Conservation (phyloP, 2,113 vertebrate genomes). For the Halcyon senegalensis region DNA sequence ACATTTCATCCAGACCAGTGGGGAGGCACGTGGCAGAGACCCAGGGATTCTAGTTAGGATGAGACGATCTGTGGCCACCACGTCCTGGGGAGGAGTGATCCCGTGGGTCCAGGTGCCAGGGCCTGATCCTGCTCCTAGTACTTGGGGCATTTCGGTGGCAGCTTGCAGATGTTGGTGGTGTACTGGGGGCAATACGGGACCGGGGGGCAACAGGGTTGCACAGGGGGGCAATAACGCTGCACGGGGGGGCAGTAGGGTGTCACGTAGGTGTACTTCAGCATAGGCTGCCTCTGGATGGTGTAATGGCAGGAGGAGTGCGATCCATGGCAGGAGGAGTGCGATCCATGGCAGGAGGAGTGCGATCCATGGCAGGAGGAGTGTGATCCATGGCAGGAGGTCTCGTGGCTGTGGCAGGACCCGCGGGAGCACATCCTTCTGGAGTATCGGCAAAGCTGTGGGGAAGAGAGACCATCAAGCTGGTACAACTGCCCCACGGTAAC, state of each 20-base stretch:
- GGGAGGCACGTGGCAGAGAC: not conserved
- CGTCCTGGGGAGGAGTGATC: not conserved
- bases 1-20: not conserved
- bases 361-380: not conserved
- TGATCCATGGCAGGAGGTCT: not conserved
- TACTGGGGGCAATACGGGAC: not conserved
- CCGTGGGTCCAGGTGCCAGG: accelerated
- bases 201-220: not conserved
- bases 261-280: not conserved
- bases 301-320: slow-evolving; percentile 10
- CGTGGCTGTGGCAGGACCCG: not conserved
- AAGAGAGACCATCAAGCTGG: not conserved
- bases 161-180: slow-evolving; percentile 24
- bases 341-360: not conserved
- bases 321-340: slow-evolving; percentile 11
- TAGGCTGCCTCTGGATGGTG: slow-evolving; percentile 7
- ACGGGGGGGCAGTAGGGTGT: accelerated
- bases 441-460: accelerated
- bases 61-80: not conserved
- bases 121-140: not conserved
- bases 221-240: not conserved
- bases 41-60: not conserved
- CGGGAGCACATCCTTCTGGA: slow-evolving; percentile 18
- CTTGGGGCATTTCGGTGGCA: not conserved
- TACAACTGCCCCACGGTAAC: accelerated